Percentiles rank a stretch among this genome's conserved stretches.
Evolutionary conservation across 2,888 invertebrate genomes (phyloP).

Genomic region (Apocheima hispidaria): DNA sequence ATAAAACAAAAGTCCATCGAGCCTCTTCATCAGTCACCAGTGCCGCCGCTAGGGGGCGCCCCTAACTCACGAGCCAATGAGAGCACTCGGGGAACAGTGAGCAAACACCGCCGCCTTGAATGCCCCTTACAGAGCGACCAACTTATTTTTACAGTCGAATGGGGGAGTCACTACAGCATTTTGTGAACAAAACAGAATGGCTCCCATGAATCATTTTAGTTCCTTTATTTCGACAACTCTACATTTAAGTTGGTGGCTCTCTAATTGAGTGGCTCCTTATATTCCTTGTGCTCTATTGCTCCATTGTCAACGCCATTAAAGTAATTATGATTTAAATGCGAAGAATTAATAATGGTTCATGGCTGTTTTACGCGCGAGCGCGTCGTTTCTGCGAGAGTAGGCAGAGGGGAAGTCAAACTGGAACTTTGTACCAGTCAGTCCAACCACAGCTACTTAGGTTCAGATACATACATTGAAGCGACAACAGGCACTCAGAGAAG

Average conservation of each 20-base stretch:
- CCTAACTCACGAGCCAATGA: constrained; percentile 71
- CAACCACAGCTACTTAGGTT: too few species aligned
- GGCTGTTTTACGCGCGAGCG: constrained; percentile 69
- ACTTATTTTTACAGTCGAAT: background rate
- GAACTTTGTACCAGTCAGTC: too few species aligned
- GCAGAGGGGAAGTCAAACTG: background rate
- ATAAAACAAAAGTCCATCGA: constrained; percentile 44
- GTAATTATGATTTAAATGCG: constrained; percentile 78
- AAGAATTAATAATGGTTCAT: constrained; percentile 74
- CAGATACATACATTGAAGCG: too few species aligned
- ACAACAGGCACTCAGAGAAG: too few species aligned
- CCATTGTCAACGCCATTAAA: constrained; percentile 76
- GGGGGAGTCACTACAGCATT: background rate
- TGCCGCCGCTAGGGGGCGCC: constrained; percentile 49
- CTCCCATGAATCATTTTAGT: background rate
- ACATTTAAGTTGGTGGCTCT: background rate
- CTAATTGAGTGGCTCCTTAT: constrained; percentile 76
- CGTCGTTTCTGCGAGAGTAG: constrained; percentile 25
- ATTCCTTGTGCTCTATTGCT: constrained; percentile 42
- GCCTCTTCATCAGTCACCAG: constrained; percentile 20
- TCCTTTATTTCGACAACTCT: background rate
- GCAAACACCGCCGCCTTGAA: constrained; percentile 76
- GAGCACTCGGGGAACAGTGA: constrained; percentile 61
- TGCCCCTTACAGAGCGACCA: constrained; percentile 54
- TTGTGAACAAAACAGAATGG: background rate